A percentile compares a stretch with the other conserved stretches of the same genome.
These are phyloP conservation scores for Mastomys coucha DNA, from an alignment of 2,113 vertebrate genomes.

Conservation along the genomic window DNA sequence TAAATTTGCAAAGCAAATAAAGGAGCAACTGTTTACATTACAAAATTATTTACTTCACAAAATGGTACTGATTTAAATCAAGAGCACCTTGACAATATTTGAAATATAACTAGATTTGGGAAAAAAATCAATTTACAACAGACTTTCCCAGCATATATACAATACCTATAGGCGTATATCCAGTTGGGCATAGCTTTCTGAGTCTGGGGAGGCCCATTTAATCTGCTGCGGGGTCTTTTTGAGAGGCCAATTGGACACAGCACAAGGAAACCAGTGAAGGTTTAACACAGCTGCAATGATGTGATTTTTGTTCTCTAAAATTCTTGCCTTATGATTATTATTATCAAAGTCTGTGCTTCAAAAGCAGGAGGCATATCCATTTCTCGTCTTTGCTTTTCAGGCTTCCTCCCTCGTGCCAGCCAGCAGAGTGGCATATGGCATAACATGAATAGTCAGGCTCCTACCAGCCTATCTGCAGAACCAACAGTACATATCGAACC, in stretches of 20 bases:
- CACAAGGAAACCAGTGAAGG: neutral
- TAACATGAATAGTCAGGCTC: constrained; percentile 72
- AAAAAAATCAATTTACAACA: constrained; percentile 44
- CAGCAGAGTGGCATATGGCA: constrained; percentile 75
- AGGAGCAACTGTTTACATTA: constrained; percentile 72
- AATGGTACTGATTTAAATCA: constrained; percentile 55
- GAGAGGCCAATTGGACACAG: neutral
- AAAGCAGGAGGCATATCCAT: constrained; percentile 69
- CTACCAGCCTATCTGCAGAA: constrained; percentile 81
- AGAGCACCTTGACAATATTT: constrained; percentile 60
- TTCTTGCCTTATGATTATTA: constrained; percentile 3
- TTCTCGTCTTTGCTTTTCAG: constrained; percentile 75
- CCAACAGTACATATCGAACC: constrained; percentile 82
- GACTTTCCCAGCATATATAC: constrained; percentile 34
- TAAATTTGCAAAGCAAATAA: constrained; percentile 74
- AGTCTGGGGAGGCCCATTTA: neutral
- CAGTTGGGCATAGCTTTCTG: constrained; percentile 1
- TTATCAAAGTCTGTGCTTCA: constrained; percentile 72
- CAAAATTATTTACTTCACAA: constrained; percentile 78
- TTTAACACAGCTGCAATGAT: constrained; percentile 48
- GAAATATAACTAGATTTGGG: constrained; percentile 54
- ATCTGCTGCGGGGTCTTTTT: constrained; percentile 32
- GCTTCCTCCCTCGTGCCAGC: constrained; percentile 61
- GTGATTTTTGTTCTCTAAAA: constrained; percentile 59
- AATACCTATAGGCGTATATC: constrained; percentile 3